Percentiles rank a stretch among this genome's conserved stretches.
Conservation (phyloP, 2,797 vertebrate genomes). For the Threskiornis aethiopicus region DNA sequence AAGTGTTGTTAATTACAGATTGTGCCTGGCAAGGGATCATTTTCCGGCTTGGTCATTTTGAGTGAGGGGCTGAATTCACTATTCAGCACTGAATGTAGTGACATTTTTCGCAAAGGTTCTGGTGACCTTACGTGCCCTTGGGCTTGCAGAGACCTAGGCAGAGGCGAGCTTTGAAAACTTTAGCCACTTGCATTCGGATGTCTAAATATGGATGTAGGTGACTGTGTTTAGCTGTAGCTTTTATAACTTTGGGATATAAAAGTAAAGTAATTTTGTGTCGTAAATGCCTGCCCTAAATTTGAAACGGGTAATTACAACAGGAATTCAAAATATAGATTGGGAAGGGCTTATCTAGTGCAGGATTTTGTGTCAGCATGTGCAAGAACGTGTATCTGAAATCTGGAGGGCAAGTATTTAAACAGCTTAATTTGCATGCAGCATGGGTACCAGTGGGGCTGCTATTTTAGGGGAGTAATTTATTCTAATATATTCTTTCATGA, state of each 20-base stretch:
- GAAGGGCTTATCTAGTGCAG: not conserved
- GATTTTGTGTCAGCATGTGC: not conserved
- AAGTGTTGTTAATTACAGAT: not conserved
- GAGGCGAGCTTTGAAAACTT: not conserved
- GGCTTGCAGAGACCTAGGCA: not conserved
- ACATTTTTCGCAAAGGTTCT: not conserved
- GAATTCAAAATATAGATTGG: conserved; percentile 3
- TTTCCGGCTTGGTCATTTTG: not conserved
- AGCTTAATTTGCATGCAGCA: not conserved
- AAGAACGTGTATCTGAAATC: not conserved
- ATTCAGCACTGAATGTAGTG: not conserved
- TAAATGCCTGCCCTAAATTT: conserved; percentile 40
- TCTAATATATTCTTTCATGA: conserved; percentile 34
- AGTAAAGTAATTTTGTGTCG: not conserved
- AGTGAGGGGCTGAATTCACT: not conserved
- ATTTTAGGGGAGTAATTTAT: conserved; percentile 57
- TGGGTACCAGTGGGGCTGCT: not conserved
- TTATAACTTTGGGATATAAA: not conserved
- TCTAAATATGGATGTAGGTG: conserved; percentile 34
- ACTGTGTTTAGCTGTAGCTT: conserved; percentile 40
- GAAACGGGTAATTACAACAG: conserved; percentile 23
- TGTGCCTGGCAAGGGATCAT: not conserved
- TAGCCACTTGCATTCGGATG: not conserved
- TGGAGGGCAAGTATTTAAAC: conserved; percentile 8
- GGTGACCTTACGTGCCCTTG: conserved; percentile 34